Evolutionary conservation across 2,888 invertebrate genomes (phyloP), one percentile per base, ranked within the genome.

Genomic region (Leuctra nigra): DNA sequence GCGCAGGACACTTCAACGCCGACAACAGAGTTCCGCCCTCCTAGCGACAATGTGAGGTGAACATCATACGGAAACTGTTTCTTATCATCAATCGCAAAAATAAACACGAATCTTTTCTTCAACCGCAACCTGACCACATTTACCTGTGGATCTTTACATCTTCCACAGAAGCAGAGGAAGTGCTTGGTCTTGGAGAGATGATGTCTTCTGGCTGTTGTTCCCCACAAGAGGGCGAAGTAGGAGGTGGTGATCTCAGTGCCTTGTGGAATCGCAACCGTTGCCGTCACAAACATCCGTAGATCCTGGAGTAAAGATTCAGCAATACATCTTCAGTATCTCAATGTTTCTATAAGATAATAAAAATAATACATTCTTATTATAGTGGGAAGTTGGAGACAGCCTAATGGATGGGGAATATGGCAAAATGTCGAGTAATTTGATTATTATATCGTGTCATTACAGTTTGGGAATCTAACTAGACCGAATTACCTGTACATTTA

Each of bases 181-280:
- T 83, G 81, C 70, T 87, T 87, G 0, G 86, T 84, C 63, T 75
- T 75, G 61, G 71, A 72, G 18, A 87, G 72, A 66, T 84, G 80
- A 33, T 77, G 73, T 13, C 82, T 73, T 55, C 87, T 74, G 13
- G 81, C 76, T 2, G 77, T 73, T 0, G 86, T 86, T 33, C 82
- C 82, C 86, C 87, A 87, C 46, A 84, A 69, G 23, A 81, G 64
- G 57, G 82, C 78, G 1, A 83, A 77, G 65, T 87, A 87, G 44
- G 81, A 79, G 53, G 82, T 78, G 48, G 80, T 81, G 60, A 87
- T 76, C 71, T 86, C 85, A 9, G 76, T 69, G 20, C 81, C 82
- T 56, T 76, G 74, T 47, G 69, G 68, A 59, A 87, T 85, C 6
- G 75, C 72, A 56, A 75, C 74, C 0, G 79, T 73, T 1, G 86